Base-by-base conservation (phyloP, 1,140 invertebrate genomes). In the Drosophila rhopaloa region DNA sequence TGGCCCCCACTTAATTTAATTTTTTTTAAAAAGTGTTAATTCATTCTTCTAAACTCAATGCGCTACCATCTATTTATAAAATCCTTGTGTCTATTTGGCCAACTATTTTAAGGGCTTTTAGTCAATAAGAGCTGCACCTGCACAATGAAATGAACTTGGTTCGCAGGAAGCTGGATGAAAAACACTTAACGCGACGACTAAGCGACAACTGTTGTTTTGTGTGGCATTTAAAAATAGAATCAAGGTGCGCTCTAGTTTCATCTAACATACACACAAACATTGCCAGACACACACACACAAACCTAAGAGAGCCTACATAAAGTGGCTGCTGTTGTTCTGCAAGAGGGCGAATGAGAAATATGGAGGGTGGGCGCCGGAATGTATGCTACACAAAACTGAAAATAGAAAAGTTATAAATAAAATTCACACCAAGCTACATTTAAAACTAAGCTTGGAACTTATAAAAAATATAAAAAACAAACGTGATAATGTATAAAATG, bases 161-260 rank as follows among this genome's bases (percentile, higher is more conserved):
- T 54, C 44, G 54, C 66, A 66, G 57, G 66, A 79, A 75, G 82
- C 81, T 86, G 63, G 73, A 70, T 63, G 50, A 55, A 75, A 88
- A 88, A 68, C 83, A 88, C 83, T 88, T 82, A 65, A 65, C 48
- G 65, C 71, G 46, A 24, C 63, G 79, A 88, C 79, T 83, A 88
- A 88, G 76, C 83, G 82, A 66, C 83, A 82, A 79, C 76, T 86
- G 76, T 73, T 48, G 60, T 71, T 60, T 66, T 83, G 60, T 83
- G 61, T 47, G 61, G 54, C 58, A 62, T 82, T 82, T 86, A 86
- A 79, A 86, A 88, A 86, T 86, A 86, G 79, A 76, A 88, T 76
- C 83, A 86, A 86, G 82, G 82, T 88, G 76, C 67, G 82, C 83
- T 86, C 82, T 82, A 88, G 54, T 88, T 88, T 79, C 50, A 68